Conservation (phyloP, 2,888 invertebrate species). For the Rhorus exstirpatorius region DNA sequence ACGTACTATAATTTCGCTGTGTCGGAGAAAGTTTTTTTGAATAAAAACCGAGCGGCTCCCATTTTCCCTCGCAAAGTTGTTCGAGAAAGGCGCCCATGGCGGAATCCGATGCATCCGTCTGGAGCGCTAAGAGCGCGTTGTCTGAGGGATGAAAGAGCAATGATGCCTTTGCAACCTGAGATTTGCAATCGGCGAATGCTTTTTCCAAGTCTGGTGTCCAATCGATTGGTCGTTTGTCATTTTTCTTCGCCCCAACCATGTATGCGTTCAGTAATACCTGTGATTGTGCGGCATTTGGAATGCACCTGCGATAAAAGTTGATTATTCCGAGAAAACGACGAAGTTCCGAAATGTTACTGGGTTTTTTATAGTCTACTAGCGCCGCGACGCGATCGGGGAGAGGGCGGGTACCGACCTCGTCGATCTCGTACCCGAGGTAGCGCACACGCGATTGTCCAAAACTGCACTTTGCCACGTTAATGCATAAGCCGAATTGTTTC, state of each 20-base stretch:
- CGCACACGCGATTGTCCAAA: neutral
- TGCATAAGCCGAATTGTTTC: constrained; percentile 70
- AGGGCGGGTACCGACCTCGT: constrained; percentile 57
- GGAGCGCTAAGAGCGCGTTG: constrained; percentile 53
- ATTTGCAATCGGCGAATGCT: no score
- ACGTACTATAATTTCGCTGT: neutral
- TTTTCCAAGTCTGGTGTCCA: no score
- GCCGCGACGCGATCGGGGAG: constrained; percentile 62
- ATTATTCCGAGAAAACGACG: constrained; percentile 38
- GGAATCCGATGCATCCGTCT: constrained; percentile 62
- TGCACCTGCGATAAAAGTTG: constrained; percentile 42
- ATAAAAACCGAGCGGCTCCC: neutral
- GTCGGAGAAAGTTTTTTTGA: neutral
- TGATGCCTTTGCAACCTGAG: no score
- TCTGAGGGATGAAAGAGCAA: constrained; percentile 19
- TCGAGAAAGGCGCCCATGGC: neutral
- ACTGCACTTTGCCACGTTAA: no score
- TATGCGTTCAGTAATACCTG: no score
- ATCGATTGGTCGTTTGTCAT: no score
- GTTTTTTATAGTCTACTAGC: constrained; percentile 53
- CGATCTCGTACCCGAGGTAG: constrained; percentile 62
- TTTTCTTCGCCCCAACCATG: no score
- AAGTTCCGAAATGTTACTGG: constrained; percentile 49
- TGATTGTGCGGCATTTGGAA: no score
- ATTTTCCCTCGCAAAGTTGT: neutral